Base-by-base conservation (phyloP, 2,888 invertebrate genomes). In the Omphaloscelis lunosa region DNA sequence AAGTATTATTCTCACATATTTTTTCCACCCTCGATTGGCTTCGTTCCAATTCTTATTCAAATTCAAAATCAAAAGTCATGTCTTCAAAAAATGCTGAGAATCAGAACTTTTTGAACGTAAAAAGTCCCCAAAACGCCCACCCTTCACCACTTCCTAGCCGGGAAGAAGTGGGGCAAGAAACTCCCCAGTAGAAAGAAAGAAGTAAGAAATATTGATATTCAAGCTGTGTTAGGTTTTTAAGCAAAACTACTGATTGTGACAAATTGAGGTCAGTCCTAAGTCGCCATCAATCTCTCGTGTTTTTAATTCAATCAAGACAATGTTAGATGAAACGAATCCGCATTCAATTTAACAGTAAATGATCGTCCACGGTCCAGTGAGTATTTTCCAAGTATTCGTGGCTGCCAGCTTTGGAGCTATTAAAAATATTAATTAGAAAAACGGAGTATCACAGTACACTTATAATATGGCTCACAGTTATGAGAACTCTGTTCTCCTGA, bases 201-300 rank as follows among this genome's bases (percentile, higher is more conserved):
- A n/a, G n/a, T n/a, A n/a, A n/a, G n/a, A 8, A 15, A 23, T 6
- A 51, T 62, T 61, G 58, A 27, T 66, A 68, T 68, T 77, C 66
- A 41, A 67, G 73, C 83, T 72, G 62, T 78, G 76, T 83, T 80
- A 82, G 78, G 70, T 59, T 83, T 58, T 71, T 69, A 76, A 75
- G 61, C 39, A 75, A 75, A 82, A 58, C 74, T 75, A 75, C 56
- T 78, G 68, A 89, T 87, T 87, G 82, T 75, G 65, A 68, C 62
- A 75, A 89, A 91, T 90, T 81, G 85, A 88, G 88, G 88, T 83
- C 89, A 89, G 88, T 88, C 83, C 78, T 67, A 80, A 84, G 74
- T 69, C 78, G 77, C 67, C 78, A 79, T 79, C 79, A 79, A 82
- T 82, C 71, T 78, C 51, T 67, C 72, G 53, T 45, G 34, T 62